Evolutionary conservation across 1,140 invertebrate species (phyloP), one percentile per base, ranked within the genome.

Genomic region (Harpegnathos saltator): DNA sequence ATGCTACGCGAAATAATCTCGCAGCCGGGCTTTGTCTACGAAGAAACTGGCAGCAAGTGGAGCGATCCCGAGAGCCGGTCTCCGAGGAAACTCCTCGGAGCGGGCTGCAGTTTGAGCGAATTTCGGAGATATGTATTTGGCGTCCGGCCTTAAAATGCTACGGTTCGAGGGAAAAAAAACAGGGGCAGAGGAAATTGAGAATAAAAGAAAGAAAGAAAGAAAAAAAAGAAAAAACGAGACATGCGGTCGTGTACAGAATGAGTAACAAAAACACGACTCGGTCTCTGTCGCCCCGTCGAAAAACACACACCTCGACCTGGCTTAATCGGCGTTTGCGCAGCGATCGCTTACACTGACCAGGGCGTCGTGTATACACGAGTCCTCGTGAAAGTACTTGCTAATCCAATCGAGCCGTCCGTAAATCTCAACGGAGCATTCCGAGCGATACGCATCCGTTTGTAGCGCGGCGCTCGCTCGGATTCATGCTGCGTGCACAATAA

Each of bases 91-190:
- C 61, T 61, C 83, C 83, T 68, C 56, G 69, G 44, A 66, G 62
- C 26, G 54, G 56, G 61, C 44, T 59, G 77, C 78, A 84, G 78
- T 78, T 69, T 68, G 69, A 63, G 65, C 59, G 61, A 81, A 75
- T 82, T 72, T 83, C 72, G 22, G 66, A 50, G 68, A 72, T 74
- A 58, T n/a, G n/a, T 82, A 65, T 83, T 80, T 83, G 62, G 68
- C 86, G 50, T 77, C 66, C 82, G 82, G 74, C 81, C 62, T 56
- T 63, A 71, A 77, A 77, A 80, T 71, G 58, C 29, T 24, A 69
- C 52, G 33, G 33, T 15, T 15, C 17, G 19, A 15, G 5, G 1
- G 5, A 3, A 33, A 33, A 33, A 33, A 33, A n/a, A n/a, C n/a
- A n/a, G n/a, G n/a, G n/a, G 29, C 5, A 69, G 50, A 44, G 71